Evolutionary conservation across 2,797 vertebrate genomes (phyloP).

Genomic region (Malurus splendens): DNA sequence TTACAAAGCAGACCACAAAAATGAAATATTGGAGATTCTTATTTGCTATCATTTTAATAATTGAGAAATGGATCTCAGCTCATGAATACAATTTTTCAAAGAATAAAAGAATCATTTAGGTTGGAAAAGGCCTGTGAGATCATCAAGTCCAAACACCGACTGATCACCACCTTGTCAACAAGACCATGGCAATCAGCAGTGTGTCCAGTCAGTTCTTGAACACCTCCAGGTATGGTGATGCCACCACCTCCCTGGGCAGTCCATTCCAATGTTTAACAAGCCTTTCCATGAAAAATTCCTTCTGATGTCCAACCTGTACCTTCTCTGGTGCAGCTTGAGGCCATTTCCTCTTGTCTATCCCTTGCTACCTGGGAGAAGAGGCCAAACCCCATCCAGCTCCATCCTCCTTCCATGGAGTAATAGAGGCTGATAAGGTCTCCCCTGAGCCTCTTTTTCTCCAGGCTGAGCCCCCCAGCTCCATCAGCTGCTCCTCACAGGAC

Average conservation of each 20-base stretch:
- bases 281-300: background rate
- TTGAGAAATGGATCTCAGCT: background rate
- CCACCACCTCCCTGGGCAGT: background rate
- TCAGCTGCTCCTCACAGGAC: background rate
- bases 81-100: constrained; percentile 9
- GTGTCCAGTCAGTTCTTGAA: background rate
- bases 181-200: background rate
- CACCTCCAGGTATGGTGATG: background rate
- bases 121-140: background rate
- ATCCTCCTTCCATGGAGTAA: background rate
- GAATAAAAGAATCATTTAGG: background rate
- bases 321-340: background rate
- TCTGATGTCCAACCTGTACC: background rate
- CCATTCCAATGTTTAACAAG: background rate
- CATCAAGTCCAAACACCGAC: background rate
- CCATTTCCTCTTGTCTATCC: background rate
- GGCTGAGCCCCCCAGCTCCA: background rate
- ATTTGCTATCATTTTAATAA: background rate
- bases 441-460: background rate
- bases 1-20: background rate
- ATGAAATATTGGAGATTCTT: background rate
- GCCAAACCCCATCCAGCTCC: fast-evolving
- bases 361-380: background rate
- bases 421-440: fast-evolving
- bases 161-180: background rate